Base-by-base conservation (phyloP, 92 coral and sea anemone genomes). In the Palythoa caribaeorum region DNA sequence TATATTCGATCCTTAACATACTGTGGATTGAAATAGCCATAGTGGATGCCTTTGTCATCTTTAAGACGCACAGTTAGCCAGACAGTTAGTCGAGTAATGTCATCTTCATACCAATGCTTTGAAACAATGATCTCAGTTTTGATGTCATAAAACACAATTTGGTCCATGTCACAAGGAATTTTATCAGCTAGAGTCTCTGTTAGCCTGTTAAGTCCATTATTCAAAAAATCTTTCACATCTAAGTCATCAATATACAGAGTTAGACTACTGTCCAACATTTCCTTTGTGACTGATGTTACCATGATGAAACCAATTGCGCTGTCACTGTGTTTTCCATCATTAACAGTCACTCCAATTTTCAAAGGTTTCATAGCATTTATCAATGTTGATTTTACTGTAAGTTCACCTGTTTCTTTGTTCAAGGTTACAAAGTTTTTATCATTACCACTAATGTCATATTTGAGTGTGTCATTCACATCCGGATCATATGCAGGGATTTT, bases 401-500 rank as follows among this genome's bases (percentile, higher is more conserved):
- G 93, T 39, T 93, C 93, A 2, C 99, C 99, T 11, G 93, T 94
- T 10, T 88, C 79, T 50, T 62, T 87, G 86, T 97, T 90, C 38
- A 97, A 88, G 15, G 77, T 74, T 17, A 97, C 96, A 91, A 94
- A 92, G 62, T 91, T 87, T 17, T 94, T 88, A 53, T 88, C 94
- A 11, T 94, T 91, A 10, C 94, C 91, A 0, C 48, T n/a, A 3
- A 94, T 86, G 8, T 73, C 59, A 55, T 92, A 97, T 4, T 59
- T 63, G 50, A 97, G 93, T 71, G 15, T 84, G 44, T 93, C 98
- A 57, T 94, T 86, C 13, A 91, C 93, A 75, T 97, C 99, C 6
- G 99, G 99, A 71, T 97, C 99, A 69, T 91, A 95, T 0, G 99
- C 99, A 2, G 99, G 99, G 63, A 97, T 97, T 80, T 65, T 89